Percentiles rank a stretch among this genome's conserved stretches.
Conservation (phyloP, 2,113 vertebrate species). For the Pipa parva region DNA sequence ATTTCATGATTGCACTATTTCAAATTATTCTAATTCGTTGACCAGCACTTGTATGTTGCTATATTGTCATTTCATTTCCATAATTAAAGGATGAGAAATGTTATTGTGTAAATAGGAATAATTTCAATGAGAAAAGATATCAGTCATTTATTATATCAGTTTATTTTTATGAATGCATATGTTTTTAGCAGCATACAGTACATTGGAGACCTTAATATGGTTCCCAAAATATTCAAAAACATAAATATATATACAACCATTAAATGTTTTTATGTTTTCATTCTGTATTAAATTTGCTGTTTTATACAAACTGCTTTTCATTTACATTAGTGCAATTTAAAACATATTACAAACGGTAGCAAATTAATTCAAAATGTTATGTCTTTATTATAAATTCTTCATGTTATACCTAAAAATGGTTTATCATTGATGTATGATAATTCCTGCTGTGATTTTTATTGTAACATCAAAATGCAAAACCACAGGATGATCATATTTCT, state of each 20-base stretch:
- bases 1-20: no score
- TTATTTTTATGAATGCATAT: slow-evolving; percentile 48
- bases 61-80: no score
- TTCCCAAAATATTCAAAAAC: slow-evolving; percentile 47
- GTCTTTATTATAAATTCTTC: slow-evolving; percentile 41
- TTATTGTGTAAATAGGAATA: no score
- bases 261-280: slow-evolving; percentile 47
- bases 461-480: no score
- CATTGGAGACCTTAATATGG: slow-evolving; percentile 44
- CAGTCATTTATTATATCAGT: slow-evolving; percentile 55
- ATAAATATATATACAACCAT: slow-evolving; percentile 48
- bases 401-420: background rate
- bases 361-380: slow-evolving; percentile 45
- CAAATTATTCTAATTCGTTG: no score
- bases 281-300: slow-evolving; percentile 42
- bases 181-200: slow-evolving; percentile 45
- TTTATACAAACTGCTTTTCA: slow-evolving; percentile 48
- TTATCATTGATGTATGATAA: no score
- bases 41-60: no score
- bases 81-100: no score
- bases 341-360: slow-evolving; percentile 52
- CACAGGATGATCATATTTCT: no score
- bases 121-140: background rate
- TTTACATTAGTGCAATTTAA: slow-evolving; percentile 50
- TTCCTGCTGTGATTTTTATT: no score